Evolutionary conservation across 2,113 vertebrate species (phyloP), one percentile per base, ranked within the genome.

Genomic region (Empidonax alnorum): DNA sequence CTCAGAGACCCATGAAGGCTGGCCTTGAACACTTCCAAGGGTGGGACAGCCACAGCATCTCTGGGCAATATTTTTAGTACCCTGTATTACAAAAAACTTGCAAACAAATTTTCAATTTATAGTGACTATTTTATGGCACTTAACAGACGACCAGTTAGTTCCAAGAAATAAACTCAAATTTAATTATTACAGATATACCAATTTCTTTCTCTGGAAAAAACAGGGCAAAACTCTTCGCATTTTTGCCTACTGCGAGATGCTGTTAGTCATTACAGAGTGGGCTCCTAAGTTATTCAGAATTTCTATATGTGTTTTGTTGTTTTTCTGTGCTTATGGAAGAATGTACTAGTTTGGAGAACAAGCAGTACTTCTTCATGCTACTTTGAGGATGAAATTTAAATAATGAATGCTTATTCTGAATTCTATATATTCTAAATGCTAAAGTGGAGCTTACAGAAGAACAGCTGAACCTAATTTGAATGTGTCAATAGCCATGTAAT

Each of bases 221-320:
- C 18, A 39, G 42, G 33, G 39, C 21, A 67, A 86, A 77, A 90
- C 33, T 67, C 39, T 27, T 33, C 9, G 19, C 56, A 63, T 59
- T 63, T 76, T 71, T 96, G 61, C 44, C 24, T 92, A 14, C 31
- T 19, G 55, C 44, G 72, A 84, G 52, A 87, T 50, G 69, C 65
- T 90, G 39, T 92, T 91, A 95, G 86, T 95, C 93, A 94, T 81
- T 84, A 30, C 46, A 79, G 83, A 94, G 84, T 53, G 73, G 77
- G 84, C 24, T 72, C 23, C 72, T 41, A 71, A 81, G 71, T 94
- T 61, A 94, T 68, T 78, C 91, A 78, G 33, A 89, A 65, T 84
- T 78, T 81, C 89, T 92, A 0, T 69, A 90, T 53, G 68, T 33
- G 44, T 65, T 67, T 42, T 62, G 49, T 62, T 88, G 83, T 41